phyloP scores from a whole-genome alignment of 2,113 vertebrate genomes.

The Cinclus cinclus region DNA sequence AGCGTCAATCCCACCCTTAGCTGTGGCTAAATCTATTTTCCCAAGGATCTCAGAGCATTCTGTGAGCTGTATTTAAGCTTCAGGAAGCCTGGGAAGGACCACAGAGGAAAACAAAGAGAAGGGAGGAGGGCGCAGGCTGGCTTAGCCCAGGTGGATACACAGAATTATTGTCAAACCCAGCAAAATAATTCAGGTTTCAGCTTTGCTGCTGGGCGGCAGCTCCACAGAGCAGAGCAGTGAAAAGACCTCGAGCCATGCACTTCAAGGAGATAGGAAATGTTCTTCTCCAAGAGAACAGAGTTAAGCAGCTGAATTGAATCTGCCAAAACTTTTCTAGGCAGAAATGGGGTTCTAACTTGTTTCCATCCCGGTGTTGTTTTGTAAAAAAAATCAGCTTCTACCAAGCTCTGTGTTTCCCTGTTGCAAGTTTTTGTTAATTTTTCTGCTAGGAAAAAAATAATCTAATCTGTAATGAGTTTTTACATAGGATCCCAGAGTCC shows the following conservation, averaged over 20 bases:
- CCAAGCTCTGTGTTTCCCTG: not conserved
- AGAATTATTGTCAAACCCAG: not conserved
- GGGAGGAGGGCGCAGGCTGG: not conserved
- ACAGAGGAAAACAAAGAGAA: not conserved
- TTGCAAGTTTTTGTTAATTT: not conserved
- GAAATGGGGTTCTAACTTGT: not conserved
- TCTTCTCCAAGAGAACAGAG: not conserved
- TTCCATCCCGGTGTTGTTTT: not conserved
- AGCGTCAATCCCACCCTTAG: not conserved
- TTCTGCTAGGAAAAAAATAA: not conserved
- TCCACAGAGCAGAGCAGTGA: not conserved
- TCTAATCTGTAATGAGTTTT: not conserved
- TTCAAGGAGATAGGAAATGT: not conserved
- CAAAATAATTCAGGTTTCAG: not conserved
- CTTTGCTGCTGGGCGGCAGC: not conserved
- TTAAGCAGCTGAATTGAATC: not conserved
- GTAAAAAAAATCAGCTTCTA: not conserved
- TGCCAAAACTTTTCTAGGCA: not conserved
- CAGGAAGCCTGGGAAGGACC: not conserved
- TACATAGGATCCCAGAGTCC: rapidly evolving
- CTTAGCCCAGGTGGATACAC: not conserved
- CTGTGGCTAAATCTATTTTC: slow-evolving; percentile 16
- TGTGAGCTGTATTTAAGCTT: not conserved
- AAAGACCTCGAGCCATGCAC: rapidly evolving
- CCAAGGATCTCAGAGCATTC: not conserved